Conservation (phyloP, 1,140 invertebrate genomes). For the Rhopalosiphum padi region DNA sequence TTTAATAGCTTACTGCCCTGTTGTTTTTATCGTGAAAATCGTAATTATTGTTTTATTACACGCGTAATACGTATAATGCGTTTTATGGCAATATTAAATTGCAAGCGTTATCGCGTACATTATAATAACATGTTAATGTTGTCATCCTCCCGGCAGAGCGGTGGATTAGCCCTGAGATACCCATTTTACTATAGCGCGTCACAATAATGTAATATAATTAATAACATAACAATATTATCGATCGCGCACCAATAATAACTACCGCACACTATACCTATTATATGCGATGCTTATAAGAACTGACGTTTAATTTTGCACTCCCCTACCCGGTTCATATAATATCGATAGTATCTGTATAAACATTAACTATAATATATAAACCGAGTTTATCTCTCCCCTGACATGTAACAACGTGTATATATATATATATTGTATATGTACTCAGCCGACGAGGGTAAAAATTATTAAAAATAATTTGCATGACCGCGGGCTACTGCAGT, state of each 20-base stretch:
- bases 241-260: not conserved
- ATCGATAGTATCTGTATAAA: not conserved
- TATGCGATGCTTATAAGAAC: not conserved
- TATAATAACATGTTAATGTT: not conserved
- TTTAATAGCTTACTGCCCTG: not conserved
- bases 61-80: conserved; percentile 4
- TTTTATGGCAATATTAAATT: not conserved
- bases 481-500: not conserved
- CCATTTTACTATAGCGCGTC: not conserved
- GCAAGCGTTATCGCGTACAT: not conserved
- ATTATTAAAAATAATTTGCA: not conserved
- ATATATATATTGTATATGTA: not conserved
- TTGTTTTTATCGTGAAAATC: conserved; percentile 3
- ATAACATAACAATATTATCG: not conserved
- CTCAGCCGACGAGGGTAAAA: not conserved
- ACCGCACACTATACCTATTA: not conserved
- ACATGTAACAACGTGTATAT: not conserved
- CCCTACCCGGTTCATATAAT: not conserved
- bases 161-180: not conserved
- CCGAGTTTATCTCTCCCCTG: not conserved
- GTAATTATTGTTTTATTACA: conserved; percentile 18
- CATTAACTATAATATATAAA: not conserved
- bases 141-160: not conserved
- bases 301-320: not conserved
- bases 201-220: conserved; percentile 1